Percentiles rank a stretch among this genome's conserved stretches.
Conservation (phyloP, 2,797 vertebrate genomes). For the Karalla daura region DNA sequence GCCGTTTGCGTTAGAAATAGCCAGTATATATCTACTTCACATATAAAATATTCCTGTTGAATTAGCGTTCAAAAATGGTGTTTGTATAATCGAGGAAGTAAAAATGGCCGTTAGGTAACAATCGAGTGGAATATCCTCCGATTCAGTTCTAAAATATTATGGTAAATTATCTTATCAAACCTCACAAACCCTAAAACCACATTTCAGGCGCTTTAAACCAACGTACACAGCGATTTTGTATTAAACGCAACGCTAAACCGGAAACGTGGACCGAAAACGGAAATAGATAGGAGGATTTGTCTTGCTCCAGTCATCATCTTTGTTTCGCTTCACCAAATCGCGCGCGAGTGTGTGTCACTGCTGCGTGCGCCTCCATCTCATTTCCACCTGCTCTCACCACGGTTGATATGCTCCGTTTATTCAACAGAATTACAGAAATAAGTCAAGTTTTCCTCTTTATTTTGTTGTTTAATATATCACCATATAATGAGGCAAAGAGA, state of each 20-base stretch:
- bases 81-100: background rate
- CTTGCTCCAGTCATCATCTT: conserved; percentile 24
- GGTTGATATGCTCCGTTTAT: background rate
- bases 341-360: conserved; percentile 27
- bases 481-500: background rate
- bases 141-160: too few relatives aligned
- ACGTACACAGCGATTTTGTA: background rate
- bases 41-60: too few relatives aligned
- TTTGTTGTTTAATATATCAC: conserved; percentile 9
- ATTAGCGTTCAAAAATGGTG: too few relatives aligned
- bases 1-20: too few relatives aligned
- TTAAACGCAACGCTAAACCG: background rate
- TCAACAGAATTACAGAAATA: background rate
- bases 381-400: background rate
- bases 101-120: background rate
- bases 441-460: background rate
- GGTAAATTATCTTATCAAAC: too few relatives aligned
- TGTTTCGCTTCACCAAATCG: conserved; percentile 15
- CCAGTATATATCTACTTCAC: too few relatives aligned
- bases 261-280: conserved; percentile 21
- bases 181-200: too few relatives aligned
- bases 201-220: too few relatives aligned
- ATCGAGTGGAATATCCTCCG: too few relatives aligned
- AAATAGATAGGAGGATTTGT: accelerated
- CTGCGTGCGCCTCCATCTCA: conserved; percentile 27